These are phyloP conservation scores for Sminthurides aquaticus DNA, from an alignment of 2,888 invertebrate species.

Conservation along the genomic window DNA sequence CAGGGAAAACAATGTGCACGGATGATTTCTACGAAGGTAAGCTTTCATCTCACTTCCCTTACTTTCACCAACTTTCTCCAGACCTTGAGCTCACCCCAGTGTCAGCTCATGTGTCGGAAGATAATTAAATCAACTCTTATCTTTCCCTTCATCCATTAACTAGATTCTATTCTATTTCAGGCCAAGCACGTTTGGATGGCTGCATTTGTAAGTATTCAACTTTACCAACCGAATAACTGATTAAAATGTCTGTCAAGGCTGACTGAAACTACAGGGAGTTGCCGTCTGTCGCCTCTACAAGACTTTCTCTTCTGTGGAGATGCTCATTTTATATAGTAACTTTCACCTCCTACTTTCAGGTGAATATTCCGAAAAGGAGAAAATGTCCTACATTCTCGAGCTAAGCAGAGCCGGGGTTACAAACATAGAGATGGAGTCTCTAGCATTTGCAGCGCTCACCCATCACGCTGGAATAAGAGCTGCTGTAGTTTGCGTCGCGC, in stretches of 20 bases:
- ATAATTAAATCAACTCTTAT: too few relatives aligned
- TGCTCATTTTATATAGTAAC: too few relatives aligned
- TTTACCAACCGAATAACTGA: not conserved
- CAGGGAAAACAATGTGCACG: constrained; percentile 91
- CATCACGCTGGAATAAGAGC: constrained; percentile 86
- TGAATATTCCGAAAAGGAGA: constrained; percentile 82
- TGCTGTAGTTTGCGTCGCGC: constrained; percentile 87
- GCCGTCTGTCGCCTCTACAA: too few relatives aligned
- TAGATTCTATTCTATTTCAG: constrained; percentile 49
- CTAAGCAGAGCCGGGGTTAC: constrained; percentile 71
- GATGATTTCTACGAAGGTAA: constrained; percentile 95
- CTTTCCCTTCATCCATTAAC: not conserved
- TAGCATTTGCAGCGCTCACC: constrained; percentile 86
- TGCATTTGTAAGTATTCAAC: constrained; percentile 53
- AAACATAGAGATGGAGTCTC: constrained; percentile 96
- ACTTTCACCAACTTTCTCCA: constrained; percentile 5
- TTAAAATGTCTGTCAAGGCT: too few relatives aligned
- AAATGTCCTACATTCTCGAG: constrained; percentile 73
- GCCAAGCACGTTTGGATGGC: constrained; percentile 90
- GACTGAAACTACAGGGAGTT: too few relatives aligned
- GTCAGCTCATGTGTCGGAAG: too few relatives aligned
- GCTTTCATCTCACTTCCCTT: not conserved
- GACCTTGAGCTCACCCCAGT: not conserved
- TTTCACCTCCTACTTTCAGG: constrained; percentile 55
- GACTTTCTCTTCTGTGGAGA: too few relatives aligned